These are phyloP conservation scores for Macaca fascicularis DNA, from an alignment of 2,113 vertebrate species.

Conservation along the genomic window DNA sequence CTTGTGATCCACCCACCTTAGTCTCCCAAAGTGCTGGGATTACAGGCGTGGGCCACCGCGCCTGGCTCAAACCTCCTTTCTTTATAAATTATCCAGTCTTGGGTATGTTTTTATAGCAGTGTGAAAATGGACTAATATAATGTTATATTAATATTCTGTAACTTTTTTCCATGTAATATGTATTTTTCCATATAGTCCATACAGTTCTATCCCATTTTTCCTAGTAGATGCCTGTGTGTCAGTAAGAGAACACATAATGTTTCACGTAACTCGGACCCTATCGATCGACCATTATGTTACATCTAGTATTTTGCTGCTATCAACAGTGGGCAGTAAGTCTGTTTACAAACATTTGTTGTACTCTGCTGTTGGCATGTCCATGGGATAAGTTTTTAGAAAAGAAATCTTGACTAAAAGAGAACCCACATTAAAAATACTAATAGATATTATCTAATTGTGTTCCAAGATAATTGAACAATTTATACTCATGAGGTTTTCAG, in stretches of 20 bases:
- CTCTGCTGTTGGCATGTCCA: background rate
- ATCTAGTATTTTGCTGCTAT: background rate
- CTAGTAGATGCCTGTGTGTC: background rate
- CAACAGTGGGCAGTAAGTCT: background rate
- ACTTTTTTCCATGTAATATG: background rate
- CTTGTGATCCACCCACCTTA: rapidly evolving
- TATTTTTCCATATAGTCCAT: background rate
- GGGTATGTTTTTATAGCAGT: too few species aligned
- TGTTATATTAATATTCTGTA: background rate
- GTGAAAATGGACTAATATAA: too few species aligned
- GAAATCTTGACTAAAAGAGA: background rate
- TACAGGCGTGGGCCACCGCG: rapidly evolving
- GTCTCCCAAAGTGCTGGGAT: too few species aligned
- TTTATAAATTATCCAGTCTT: too few species aligned
- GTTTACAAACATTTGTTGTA: background rate
- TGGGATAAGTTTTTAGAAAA: background rate
- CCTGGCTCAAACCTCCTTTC: too few species aligned
- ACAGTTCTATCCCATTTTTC: background rate
- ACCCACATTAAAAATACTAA: background rate
- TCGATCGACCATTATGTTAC: too few species aligned
- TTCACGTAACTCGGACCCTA: background rate
- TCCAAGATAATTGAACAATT: background rate
- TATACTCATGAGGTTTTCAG: background rate
- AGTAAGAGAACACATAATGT: background rate
- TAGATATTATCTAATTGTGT: background rate